Evolutionary conservation across 2,113 vertebrate species (phyloP).

Genomic region (Lethenteron camtschaticum): DNA sequence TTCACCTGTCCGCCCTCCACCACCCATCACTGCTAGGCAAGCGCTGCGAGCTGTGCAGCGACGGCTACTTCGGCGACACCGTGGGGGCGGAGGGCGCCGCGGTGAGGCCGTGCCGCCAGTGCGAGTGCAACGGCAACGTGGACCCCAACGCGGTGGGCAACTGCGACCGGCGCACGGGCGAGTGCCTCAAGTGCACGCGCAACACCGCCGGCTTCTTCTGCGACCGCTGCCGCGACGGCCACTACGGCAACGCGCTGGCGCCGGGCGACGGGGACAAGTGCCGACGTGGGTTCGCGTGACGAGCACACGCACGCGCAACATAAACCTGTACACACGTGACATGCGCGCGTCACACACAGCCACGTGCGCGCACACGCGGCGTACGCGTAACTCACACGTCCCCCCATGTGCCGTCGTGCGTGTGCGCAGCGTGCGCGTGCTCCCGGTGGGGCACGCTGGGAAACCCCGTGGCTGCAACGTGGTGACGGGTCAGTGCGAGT

Average conservation of each 20-base stretch:
- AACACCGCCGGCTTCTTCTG: conserved; percentile 43
- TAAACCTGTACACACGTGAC: too few species aligned
- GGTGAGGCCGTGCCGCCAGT: conserved; percentile 27
- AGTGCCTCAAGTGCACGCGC: conserved; percentile 50
- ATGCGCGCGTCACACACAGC: too few species aligned
- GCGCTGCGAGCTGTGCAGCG: conserved; percentile 58
- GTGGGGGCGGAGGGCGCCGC: conserved; percentile 36
- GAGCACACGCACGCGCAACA: too few species aligned
- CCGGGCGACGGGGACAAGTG: conserved; percentile 23
- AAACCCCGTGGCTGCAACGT: conserved; percentile 38
- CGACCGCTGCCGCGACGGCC: conserved; percentile 34
- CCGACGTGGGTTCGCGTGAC: conserved; percentile 26
- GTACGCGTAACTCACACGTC: background rate
- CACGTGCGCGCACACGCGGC: too few species aligned
- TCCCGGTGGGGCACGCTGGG: conserved; percentile 36
- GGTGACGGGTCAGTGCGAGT: conserved; percentile 65
- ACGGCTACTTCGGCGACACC: conserved; percentile 63
- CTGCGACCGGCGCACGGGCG: conserved; percentile 42
- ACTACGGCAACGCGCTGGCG: conserved; percentile 37
- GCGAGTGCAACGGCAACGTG: conserved; percentile 46
- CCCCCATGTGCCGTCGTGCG: background rate
- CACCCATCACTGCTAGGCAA: conserved; percentile 23
- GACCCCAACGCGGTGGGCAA: conserved; percentile 54
- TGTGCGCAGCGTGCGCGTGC: conserved; percentile 45
- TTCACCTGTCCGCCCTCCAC: background rate